These are phyloP conservation scores for Myotis davidii DNA, from an alignment of 2,113 vertebrate genomes.

Conservation along the genomic window DNA sequence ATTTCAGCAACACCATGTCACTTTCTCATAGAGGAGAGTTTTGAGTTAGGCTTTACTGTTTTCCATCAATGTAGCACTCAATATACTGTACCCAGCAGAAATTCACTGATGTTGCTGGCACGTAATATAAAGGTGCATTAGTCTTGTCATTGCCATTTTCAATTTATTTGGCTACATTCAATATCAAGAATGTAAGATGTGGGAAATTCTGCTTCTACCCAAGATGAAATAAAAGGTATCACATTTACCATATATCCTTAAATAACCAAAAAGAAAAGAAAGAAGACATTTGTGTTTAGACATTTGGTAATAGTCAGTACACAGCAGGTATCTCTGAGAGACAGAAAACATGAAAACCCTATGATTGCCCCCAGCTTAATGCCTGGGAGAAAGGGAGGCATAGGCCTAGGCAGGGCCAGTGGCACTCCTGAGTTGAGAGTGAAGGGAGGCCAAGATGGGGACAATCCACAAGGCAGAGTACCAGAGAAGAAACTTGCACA, in stretches of 20 bases:
- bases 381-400: neutral
- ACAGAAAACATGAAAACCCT: neutral
- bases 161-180: neutral
- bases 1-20: neutral
- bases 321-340: neutral
- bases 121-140: neutral
- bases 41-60: neutral
- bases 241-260: neutral
- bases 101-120: neutral
- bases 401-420: neutral
- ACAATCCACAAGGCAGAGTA: neutral
- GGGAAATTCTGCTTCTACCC: neutral
- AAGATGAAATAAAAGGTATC: neutral
- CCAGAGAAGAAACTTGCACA: neutral
- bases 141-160: neutral
- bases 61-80: neutral
- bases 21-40: neutral
- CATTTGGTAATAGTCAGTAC: neutral
- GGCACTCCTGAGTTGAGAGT: neutral
- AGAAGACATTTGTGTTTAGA: neutral
- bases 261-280: neutral
- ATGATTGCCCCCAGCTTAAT: neutral
- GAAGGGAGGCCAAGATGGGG: neutral
- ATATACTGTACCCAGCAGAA: neutral
- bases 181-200: neutral